Evolutionary conservation across 2,888 invertebrate genomes (phyloP), one percentile per base, ranked within the genome.

Genomic region (Drosophila antonietae): DNA sequence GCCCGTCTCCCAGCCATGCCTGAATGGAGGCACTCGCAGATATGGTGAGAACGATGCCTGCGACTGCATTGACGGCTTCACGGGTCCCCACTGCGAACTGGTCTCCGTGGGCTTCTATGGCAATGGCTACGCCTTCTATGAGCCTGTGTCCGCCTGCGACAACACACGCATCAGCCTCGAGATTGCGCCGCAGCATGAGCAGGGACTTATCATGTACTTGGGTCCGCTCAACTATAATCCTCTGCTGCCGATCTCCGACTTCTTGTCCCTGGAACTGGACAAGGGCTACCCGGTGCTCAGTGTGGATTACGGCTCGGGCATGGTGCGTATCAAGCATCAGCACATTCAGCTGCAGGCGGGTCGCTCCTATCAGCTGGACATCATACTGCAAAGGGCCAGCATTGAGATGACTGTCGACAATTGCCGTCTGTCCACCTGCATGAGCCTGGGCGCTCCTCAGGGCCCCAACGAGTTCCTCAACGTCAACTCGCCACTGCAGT

Each of bases 71-170:
- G 94, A 95, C 20, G 96, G 96, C 0, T 95, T 95, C 60, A 95
- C 95, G 7, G 99, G 99, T 0, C 97, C 98, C 0, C 95, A 96
- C 67, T 99, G 99, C 92, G 98, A 99, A 93, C 95, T 96, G 73
- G 95, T 97, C 0, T 95, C 96, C 0, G 95, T 98, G 76, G 97
- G 97, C 23, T 99, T 99, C 93, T 95, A 95, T 73, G 97, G 98
- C n/a, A 95, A 96, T 82, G 98, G 98, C 12, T 99, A 97, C 95
- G 98, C 98, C 0, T 96, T 99, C 94, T 98, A 98, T 93, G 95
- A 96, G 0, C 95, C 98, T 0, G 95, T 98, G 39, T 96, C 97
- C 39, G 95, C 97, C 7, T 99, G 99, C 92, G 96, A 96, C 76
- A 96, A 96, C 65, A 96, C 97, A 0, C 95, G 95, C 80, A 95